Evolutionary conservation across 2,888 invertebrate species (phyloP).

Genomic region (Drosophila mercatorum): DNA sequence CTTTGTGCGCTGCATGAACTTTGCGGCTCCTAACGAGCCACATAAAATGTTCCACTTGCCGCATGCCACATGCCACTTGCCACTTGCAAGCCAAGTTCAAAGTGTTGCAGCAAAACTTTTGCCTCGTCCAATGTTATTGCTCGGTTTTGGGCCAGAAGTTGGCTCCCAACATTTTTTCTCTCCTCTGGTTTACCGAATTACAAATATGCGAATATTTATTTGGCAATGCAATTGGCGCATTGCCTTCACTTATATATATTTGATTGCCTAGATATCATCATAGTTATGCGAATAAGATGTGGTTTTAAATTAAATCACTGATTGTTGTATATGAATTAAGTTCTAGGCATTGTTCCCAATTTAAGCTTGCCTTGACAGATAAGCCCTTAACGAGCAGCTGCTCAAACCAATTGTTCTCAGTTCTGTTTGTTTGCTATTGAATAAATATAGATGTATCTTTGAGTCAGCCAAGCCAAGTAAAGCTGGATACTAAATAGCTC

Average conservation of each 20-base stretch:
- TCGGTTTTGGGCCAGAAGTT: constrained; percentile 27
- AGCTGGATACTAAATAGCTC: not conserved
- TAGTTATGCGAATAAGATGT: not conserved
- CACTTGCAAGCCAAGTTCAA: constrained; percentile 45
- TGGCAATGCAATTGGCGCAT: constrained; percentile 8
- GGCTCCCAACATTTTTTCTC: constrained; percentile 1
- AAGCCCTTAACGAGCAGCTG: too few relatives aligned
- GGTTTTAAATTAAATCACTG: too few relatives aligned
- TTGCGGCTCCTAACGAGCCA: constrained; percentile 57
- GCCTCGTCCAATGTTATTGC: constrained; percentile 23
- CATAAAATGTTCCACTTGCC: constrained; percentile 53
- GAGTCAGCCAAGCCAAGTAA: not conserved
- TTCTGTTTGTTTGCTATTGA: too few relatives aligned
- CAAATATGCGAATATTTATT: constrained; percentile 25
- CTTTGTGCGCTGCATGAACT: constrained; percentile 46
- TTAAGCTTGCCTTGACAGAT: too few relatives aligned
- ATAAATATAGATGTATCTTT: not conserved
- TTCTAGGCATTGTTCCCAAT: too few relatives aligned
- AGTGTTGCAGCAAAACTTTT: constrained; percentile 58
- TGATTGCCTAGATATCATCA: not conserved
- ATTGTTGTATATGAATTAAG: too few relatives aligned
- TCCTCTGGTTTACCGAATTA: constrained; percentile 2
- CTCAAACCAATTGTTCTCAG: too few relatives aligned
- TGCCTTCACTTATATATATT: constrained; percentile 3
- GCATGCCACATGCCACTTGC: constrained; percentile 52